phyloP scores from a whole-genome alignment of 2,113 vertebrate genomes.

The Anseranas semipalmata region DNA sequence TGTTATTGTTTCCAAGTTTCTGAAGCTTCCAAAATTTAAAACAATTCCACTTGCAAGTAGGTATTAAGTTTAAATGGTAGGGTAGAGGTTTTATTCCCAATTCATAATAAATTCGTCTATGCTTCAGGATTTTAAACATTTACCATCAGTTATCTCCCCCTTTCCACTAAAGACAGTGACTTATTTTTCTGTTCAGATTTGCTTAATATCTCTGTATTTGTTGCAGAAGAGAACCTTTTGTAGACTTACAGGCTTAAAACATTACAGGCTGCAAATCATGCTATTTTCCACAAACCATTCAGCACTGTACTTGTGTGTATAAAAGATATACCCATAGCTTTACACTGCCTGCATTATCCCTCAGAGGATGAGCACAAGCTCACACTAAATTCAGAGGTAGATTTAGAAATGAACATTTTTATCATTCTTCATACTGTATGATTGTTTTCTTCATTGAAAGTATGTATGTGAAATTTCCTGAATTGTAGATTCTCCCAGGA shows the following conservation, averaged over 20 bases:
- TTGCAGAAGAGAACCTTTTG: background rate
- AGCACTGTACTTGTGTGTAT: background rate
- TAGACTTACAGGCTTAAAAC: background rate
- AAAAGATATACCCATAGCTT: background rate
- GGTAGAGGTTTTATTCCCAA: background rate
- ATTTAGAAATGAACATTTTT: background rate
- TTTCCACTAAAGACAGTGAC: background rate
- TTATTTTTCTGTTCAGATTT: background rate
- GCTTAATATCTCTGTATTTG: background rate
- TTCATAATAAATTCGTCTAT: background rate
- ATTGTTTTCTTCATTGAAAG: background rate
- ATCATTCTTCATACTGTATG: background rate
- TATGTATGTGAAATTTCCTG: background rate
- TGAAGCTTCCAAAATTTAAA: constrained; percentile 20
- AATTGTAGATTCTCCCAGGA: background rate
- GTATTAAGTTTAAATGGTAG: constrained; percentile 44
- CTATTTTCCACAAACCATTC: constrained; percentile 8
- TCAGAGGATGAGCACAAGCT: background rate
- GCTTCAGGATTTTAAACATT: background rate
- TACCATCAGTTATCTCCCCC: background rate
- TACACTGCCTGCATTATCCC: background rate
- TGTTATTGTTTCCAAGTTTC: constrained; percentile 54
- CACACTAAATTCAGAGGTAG: background rate
- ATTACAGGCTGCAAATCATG: background rate
- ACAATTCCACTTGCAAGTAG: background rate